These are phyloP conservation scores for Uloborus diversus DNA, from an alignment of 1,140 invertebrate genomes.

Conservation along the genomic window DNA sequence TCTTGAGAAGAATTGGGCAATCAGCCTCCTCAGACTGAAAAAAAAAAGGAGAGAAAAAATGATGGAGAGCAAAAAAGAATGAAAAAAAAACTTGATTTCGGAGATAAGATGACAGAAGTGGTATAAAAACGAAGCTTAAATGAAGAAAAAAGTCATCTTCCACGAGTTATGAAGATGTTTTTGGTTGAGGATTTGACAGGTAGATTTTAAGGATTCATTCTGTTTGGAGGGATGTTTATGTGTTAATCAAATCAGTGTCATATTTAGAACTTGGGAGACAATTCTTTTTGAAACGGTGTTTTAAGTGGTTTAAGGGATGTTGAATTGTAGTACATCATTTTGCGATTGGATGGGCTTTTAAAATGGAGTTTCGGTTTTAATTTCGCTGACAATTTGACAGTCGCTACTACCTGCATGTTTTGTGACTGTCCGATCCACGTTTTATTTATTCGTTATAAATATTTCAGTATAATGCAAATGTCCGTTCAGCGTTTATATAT, in stretches of 20 bases:
- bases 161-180: constrained; percentile 6
- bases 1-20: constrained; percentile 32
- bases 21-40: constrained; percentile 15
- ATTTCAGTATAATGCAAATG: no score
- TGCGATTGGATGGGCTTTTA: no score
- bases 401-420: no score
- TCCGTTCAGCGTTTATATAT: no score
- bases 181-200: constrained; percentile 18
- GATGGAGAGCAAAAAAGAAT: constrained; percentile 33
- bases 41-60: constrained; percentile 9
- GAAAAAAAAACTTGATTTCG: constrained; percentile 50
- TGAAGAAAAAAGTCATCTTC: constrained; percentile 21
- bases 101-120: constrained; percentile 53
- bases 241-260: constrained; percentile 55
- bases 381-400: no score
- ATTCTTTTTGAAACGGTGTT: no score
- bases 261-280: neutral
- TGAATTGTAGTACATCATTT: no score
- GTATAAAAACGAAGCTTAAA: constrained; percentile 9
- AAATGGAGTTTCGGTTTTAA: no score
- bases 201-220: constrained; percentile 40
- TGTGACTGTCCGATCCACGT: no score
- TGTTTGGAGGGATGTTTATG: constrained; percentile 43
- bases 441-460: no score
- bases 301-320: no score